Evolutionary conservation across 2,113 vertebrate genomes (phyloP).

Genomic region (Egretta garzetta): DNA sequence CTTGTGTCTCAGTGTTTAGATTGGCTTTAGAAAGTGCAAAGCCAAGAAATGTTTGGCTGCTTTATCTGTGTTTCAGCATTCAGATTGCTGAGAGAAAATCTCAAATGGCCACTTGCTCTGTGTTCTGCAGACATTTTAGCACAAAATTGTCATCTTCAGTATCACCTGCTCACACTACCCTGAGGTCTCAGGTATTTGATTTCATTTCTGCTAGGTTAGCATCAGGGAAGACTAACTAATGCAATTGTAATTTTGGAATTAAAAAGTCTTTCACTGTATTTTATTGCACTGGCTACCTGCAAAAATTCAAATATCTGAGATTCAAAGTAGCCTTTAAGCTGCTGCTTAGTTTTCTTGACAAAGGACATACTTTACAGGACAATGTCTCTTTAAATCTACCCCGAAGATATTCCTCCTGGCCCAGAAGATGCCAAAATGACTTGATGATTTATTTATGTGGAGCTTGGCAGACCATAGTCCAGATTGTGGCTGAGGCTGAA

Average conservation of each 20-base stretch:
- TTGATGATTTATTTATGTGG: slow-evolving; percentile 81
- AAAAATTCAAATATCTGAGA: not conserved
- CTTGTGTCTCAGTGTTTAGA: not conserved
- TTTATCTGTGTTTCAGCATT: not conserved
- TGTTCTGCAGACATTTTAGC: not conserved
- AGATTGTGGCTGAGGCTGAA: slow-evolving; percentile 78
- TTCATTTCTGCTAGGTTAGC: not conserved
- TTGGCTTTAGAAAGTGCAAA: slow-evolving; percentile 6
- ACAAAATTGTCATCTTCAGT: not conserved
- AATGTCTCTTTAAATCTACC: slow-evolving; percentile 77
- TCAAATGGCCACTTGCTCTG: not conserved
- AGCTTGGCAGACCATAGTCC: slow-evolving; percentile 79
- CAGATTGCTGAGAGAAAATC: not conserved
- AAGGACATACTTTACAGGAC: slow-evolving; percentile 41
- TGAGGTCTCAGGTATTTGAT: not conserved
- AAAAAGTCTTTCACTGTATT: not conserved
- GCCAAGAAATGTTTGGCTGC: not conserved
- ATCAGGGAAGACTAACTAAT: not conserved
- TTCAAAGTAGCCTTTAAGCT: not conserved
- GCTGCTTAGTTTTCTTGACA: not conserved
- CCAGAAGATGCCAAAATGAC: slow-evolving; percentile 79
- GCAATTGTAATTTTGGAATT: not conserved
- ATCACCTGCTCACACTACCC: not conserved
- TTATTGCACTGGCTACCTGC: not conserved
- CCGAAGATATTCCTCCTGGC: slow-evolving; percentile 72